These are phyloP conservation scores for Akabosia matsudoensis DNA, from an alignment of 1,140 invertebrate genomes.

Conservation along the genomic window DNA sequence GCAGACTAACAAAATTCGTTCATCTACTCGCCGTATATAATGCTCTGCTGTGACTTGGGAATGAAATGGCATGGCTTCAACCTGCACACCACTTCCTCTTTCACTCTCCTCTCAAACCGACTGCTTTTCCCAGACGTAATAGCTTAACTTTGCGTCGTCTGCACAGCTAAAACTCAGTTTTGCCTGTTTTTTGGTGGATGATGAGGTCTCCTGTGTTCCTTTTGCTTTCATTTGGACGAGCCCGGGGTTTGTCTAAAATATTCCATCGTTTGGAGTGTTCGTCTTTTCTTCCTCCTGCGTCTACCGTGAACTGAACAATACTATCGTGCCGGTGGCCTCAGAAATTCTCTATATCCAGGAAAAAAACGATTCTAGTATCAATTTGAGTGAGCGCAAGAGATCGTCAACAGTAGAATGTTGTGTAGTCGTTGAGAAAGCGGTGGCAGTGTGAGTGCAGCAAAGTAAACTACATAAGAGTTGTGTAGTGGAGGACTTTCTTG, in stretches of 20 bases:
- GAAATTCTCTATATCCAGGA: background rate
- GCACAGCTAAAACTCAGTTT: slow-evolving; percentile 7
- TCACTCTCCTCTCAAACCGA: background rate
- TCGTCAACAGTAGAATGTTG: background rate
- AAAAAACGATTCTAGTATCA: too few species aligned
- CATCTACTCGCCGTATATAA: slow-evolving; percentile 1
- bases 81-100: slow-evolving; percentile 23
- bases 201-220: too few species aligned
- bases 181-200: background rate
- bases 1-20: slow-evolving; percentile 20
- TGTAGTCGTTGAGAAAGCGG: background rate
- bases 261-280: too few species aligned
- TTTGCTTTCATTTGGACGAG: too few species aligned
- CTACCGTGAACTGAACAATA: background rate
- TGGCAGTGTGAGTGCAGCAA: background rate
- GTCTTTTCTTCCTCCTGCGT: background rate
- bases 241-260: too few species aligned
- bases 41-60: background rate
- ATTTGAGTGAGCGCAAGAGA: too few species aligned
- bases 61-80: background rate
- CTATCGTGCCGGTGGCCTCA: background rate
- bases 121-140: background rate
- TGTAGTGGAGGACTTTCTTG: background rate
- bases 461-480: background rate
- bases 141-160: background rate